Base-by-base conservation (phyloP, 2,113 vertebrate genomes). In the Dipodomys merriami region DNA sequence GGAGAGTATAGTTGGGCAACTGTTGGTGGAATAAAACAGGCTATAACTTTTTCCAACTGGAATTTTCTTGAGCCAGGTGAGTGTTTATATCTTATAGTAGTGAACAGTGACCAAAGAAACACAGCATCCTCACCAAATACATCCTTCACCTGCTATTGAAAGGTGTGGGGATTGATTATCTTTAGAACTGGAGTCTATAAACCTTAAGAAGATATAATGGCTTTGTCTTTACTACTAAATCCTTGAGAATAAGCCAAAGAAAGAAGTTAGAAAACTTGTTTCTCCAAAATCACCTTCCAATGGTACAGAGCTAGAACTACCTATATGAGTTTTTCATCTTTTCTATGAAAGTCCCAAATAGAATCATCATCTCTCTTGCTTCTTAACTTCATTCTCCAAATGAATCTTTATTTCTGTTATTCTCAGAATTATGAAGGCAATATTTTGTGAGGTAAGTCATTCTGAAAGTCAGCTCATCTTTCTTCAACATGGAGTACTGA, bases 21-120 rank as follows among this genome's bases (percentile, higher is more conserved):
- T 39, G 94, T 91, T 86, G 62, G 98, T 44, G 98, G 98, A n/a
- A 91, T 94, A 49, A 76, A 57, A 7, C 95, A 93, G 85, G 80
- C 82, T 91, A 96, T 99, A 83, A 97, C 97, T 1, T 99, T 98
- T 84, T 98, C 98, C 95, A 99, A 99, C 97, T 99, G 99, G 99
- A 99, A 98, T 95, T 97, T 62, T 96, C 96, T 96, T 69, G 97
- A 99, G 96, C 99, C 99, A 98, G 98, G 99, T 99, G 96, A 97
- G 68, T 74, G 29, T n/a, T 35, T 92, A 83, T 81, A 44, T 39
- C 72, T 76, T 83, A 67, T n/a, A 72, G 86, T 79, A 39, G 0
- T 18, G 8, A 93, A 23, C 93, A 35, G 25, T 74, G 49, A 60
- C 2, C 1, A 72, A 39, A 88, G 86, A 78, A 82, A 82, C 22